Evolutionary conservation across 2,888 invertebrate genomes (phyloP), one percentile per base, ranked within the genome.

Genomic region (Brenthis daphne): DNA sequence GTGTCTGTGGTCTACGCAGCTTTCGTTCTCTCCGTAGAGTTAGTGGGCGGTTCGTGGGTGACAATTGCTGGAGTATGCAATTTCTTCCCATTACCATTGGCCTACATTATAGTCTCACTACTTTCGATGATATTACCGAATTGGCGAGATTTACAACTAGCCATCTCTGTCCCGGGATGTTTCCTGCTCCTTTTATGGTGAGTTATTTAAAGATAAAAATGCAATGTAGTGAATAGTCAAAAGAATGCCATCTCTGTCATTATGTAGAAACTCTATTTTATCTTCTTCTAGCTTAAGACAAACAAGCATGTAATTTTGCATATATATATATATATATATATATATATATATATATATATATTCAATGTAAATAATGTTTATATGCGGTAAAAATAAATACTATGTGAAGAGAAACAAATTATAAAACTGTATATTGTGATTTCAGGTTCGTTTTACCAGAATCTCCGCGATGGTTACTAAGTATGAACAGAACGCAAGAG

Each of bases 1-100:
- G 96, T 96, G n/a, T 96, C 96, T 20, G 95, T 97, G 60, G 97
- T 97, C 33, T 96, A 96, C 84, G 95, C 96, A 53, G 96, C 96
- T 37, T 96, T 97, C 77, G 96, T 97, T 6, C 89, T 97, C 50
- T 95, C 96, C 51, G 96, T 96, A 77, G 97, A 97, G 84, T 89
- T 96, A 67, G 96, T 96, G 4, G 96, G 96, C 54, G 96, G 96
- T 2, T 95, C 95, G 76, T 96, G 96, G 96, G 94, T 96, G 72
- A 96, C 96, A 3, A 95, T 96, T 68, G 95, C 96, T 2, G 97
- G 97, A 67, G 96, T 97, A 70, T 96, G 96, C 77, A 96, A 96
- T 85, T 94, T 96, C 79, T 96, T 97, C 83, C 96, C 96, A 70
- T 94, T 97, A 72, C 96, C 96, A 16, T 83, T 96, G 64, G 95